Conservation (phyloP, 2,888 invertebrate genomes). For the Ametastegia equiseti region DNA sequence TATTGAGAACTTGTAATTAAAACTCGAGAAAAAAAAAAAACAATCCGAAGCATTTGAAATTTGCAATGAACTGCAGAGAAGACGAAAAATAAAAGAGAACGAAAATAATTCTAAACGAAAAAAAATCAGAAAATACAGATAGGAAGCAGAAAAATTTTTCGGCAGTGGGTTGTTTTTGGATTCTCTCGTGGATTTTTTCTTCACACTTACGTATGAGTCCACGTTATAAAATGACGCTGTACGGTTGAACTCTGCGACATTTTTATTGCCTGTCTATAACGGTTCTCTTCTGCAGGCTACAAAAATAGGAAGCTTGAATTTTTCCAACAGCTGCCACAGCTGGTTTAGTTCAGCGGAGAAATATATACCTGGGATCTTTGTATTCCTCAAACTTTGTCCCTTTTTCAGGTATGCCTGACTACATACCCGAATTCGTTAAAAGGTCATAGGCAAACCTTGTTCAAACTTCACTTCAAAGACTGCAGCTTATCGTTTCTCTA, state of each 20-base stretch:
- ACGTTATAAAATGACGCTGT: neutral
- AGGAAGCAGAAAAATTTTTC: too few relatives aligned
- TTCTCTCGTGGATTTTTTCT: too few relatives aligned
- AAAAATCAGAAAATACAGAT: too few relatives aligned
- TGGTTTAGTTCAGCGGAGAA: neutral
- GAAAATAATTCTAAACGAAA: too few relatives aligned
- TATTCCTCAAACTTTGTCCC: constrained; percentile 6
- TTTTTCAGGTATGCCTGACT: neutral
- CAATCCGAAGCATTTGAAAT: too few relatives aligned
- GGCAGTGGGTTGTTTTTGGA: too few relatives aligned
- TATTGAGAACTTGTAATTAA: too few relatives aligned
- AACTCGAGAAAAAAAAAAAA: too few relatives aligned
- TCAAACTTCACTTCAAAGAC: neutral
- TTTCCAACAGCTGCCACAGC: neutral
- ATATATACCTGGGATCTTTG: neutral
- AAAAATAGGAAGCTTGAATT: neutral
- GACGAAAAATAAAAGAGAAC: too few relatives aligned
- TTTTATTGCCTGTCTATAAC: neutral
- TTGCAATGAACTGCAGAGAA: too few relatives aligned
- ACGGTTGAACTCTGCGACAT: constrained; percentile 15
- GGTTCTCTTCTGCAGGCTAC: neutral
- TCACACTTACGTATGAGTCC: too few relatives aligned
- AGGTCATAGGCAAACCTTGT: neutral
- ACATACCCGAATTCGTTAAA: neutral
- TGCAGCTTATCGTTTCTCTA: neutral